Evolutionary conservation across 23 tunicate species (phyloP).

Genomic region (Halocynthia aurantium): DNA sequence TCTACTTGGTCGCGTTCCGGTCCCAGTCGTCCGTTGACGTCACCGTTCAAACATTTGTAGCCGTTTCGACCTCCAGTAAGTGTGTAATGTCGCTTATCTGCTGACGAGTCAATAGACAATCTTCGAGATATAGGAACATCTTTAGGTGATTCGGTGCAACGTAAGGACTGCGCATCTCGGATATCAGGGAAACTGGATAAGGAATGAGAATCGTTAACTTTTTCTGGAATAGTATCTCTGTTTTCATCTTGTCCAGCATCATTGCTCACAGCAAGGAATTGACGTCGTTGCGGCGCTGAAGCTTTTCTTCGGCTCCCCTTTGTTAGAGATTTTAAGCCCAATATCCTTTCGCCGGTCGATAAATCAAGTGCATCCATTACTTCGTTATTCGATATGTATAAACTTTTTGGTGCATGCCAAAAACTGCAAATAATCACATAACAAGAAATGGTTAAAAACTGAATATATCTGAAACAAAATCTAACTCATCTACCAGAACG

Average conservation of each 20-base stretch:
- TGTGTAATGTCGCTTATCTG: background rate
- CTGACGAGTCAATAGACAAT: background rate
- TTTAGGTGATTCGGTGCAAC: too few relatives aligned
- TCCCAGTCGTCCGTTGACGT: background rate
- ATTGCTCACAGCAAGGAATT: background rate
- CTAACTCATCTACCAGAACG: background rate
- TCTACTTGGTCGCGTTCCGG: background rate
- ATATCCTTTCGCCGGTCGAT: conserved; percentile 44
- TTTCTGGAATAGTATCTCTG: background rate
- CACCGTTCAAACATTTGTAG: background rate
- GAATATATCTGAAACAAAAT: background rate
- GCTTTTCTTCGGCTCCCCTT: conserved; percentile 68
- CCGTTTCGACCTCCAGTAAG: background rate
- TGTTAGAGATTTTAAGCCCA: conserved; percentile 10
- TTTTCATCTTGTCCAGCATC: background rate
- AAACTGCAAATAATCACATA: background rate
- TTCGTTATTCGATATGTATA: background rate
- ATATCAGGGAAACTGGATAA: background rate
- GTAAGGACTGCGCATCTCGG: background rate
- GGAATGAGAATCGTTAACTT: background rate
- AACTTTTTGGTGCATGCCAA: background rate
- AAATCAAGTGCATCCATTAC: conserved; percentile 61
- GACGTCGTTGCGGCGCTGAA: conserved; percentile 49
- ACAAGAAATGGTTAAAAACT: background rate
- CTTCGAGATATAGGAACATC: too few relatives aligned